Evolutionary conservation across 2,113 vertebrate species (phyloP).

Genomic region (Oxyura jamaicensis): DNA sequence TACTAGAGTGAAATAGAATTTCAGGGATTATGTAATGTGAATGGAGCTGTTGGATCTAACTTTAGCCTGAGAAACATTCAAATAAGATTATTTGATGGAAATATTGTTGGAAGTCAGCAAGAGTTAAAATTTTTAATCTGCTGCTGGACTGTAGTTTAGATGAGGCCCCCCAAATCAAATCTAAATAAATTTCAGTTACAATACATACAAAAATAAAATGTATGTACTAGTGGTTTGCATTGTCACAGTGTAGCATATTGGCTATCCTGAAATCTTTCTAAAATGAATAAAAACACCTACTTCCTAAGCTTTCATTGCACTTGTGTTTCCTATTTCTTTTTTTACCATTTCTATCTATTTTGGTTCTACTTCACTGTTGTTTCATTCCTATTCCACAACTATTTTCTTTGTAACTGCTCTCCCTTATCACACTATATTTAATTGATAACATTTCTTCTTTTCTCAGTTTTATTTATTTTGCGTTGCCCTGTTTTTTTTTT

Average conservation of each 20-base stretch:
- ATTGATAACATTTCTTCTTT: neutral
- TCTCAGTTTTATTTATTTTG: neutral
- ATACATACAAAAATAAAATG: neutral
- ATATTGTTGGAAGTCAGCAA: neutral
- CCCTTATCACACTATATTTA: neutral
- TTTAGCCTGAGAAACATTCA: neutral
- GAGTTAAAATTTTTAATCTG: neutral
- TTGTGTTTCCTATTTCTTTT: conserved; percentile 55
- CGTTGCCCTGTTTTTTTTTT: neutral
- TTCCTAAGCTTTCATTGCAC: neutral
- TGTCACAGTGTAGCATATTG: neutral
- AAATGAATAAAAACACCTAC: conserved; percentile 42
- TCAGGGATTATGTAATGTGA: neutral
- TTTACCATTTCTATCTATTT: neutral
- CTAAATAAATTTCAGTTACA: conserved; percentile 16
- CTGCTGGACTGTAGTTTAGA: neutral
- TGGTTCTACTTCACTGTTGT: neutral
- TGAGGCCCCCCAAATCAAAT: neutral
- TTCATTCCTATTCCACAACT: neutral
- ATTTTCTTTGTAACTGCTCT: neutral
- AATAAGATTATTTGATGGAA: neutral
- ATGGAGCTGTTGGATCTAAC: neutral
- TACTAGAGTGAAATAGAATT: neutral
- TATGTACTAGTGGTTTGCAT: neutral
- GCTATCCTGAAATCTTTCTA: neutral